Evolutionary conservation across 1,140 invertebrate species (phyloP).

Genomic region (Apis florea): DNA sequence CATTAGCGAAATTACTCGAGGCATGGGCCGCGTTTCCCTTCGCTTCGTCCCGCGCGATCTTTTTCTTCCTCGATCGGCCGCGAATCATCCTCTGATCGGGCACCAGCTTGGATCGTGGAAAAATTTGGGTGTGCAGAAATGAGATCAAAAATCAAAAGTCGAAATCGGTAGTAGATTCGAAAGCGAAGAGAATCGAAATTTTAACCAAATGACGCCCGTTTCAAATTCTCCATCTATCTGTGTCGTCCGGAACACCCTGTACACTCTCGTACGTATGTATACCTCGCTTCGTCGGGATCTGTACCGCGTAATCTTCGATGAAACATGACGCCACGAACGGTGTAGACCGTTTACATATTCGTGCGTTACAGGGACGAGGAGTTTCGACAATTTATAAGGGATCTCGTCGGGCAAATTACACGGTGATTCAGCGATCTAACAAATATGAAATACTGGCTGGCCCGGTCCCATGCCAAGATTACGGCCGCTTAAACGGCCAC

Average conservation of each 20-base stretch:
- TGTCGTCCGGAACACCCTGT: too few relatives aligned
- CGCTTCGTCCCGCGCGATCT: constrained; percentile 28
- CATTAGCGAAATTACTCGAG: constrained; percentile 76
- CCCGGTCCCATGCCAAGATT: not conserved
- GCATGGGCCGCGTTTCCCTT: constrained; percentile 55
- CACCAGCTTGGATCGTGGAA: not conserved
- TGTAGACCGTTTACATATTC: not conserved
- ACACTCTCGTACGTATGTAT: too few relatives aligned
- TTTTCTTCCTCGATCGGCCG: constrained; percentile 55
- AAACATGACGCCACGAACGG: constrained; percentile 25
- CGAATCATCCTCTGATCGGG: constrained; percentile 12
- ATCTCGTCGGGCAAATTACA: constrained; percentile 14
- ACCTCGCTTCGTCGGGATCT: not conserved
- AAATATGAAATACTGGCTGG: not conserved
- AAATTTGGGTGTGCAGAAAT: too few relatives aligned
- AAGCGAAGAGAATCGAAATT: too few relatives aligned
- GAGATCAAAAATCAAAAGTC: too few relatives aligned
- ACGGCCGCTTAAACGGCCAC: constrained; percentile 12
- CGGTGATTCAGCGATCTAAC: constrained; percentile 14
- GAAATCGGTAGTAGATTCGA: too few relatives aligned
- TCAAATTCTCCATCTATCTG: too few relatives aligned
- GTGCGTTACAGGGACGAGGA: not conserved
- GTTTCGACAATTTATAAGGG: constrained; percentile 36
- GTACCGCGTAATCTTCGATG: constrained; percentile 18
- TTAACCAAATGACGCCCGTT: too few relatives aligned